Percentiles rank a stretch among this genome's conserved stretches.
phyloP scores from a whole-genome alignment of 2,888 invertebrate genomes.

The Strigamia transsilvanica region DNA sequence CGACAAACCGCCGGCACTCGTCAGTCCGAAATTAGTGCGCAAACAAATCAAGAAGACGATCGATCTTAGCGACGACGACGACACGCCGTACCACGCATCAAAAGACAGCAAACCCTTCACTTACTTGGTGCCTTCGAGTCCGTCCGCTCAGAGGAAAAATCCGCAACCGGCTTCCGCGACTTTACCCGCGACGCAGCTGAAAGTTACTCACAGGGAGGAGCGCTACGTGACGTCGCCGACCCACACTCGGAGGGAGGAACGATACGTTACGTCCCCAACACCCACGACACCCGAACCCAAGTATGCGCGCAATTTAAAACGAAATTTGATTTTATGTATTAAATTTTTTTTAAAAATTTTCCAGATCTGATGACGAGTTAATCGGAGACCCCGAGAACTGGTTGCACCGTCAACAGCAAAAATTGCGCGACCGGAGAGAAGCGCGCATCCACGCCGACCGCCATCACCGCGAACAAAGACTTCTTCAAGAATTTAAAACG shows the following conservation, averaged over 20 bases:
- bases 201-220: slow-evolving; percentile 12
- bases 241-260: not conserved
- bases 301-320: slow-evolving; percentile 2
- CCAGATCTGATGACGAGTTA: slow-evolving; percentile 44
- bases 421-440: slow-evolving; percentile 79
- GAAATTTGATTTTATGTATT: not conserved
- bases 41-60: slow-evolving; percentile 46
- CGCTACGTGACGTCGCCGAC: not conserved
- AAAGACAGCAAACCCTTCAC: slow-evolving; percentile 88
- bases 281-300: slow-evolving; percentile 50
- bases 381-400: slow-evolving; percentile 68
- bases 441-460: slow-evolving; percentile 77
- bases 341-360: not conserved
- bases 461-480: slow-evolving; percentile 73
- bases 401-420: slow-evolving; percentile 84
- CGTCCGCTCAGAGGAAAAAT: slow-evolving; percentile 58
- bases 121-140: slow-evolving; percentile 72
- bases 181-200: not conserved
- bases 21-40: slow-evolving; percentile 28
- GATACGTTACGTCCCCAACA: not conserved
- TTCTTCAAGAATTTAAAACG: slow-evolving; percentile 70
- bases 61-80: slow-evolving; percentile 67
- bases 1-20: slow-evolving; percentile 44
- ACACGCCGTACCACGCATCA: slow-evolving; percentile 85
- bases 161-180: slow-evolving; percentile 64